Conservation (phyloP, 2,797 vertebrate genomes). For the Lophotriccus pileatus region DNA sequence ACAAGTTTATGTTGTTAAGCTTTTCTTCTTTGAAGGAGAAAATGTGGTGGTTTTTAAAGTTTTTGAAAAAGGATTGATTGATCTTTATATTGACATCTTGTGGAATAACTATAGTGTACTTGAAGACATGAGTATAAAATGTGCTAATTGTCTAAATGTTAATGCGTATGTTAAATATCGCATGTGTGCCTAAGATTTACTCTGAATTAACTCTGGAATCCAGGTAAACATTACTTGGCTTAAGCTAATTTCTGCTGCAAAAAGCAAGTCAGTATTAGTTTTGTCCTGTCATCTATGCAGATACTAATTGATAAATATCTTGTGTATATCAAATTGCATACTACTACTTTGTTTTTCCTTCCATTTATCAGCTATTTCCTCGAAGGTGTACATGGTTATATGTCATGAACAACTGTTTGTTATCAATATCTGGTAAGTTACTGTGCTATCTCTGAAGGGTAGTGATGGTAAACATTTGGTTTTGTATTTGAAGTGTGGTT, state of each 20-base stretch:
- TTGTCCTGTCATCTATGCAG: background rate
- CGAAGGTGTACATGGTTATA: conserved; percentile 96
- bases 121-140: background rate
- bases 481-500: conserved; percentile 47
- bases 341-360: background rate
- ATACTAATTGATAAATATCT: background rate
- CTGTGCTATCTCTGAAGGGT: background rate
- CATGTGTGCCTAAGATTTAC: background rate
- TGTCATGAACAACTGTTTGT: conserved; percentile 96
- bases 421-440: conserved; percentile 94
- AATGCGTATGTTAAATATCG: background rate
- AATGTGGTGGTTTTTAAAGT: background rate
- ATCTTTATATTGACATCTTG: background rate
- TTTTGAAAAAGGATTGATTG: background rate
- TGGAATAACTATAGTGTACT: background rate
- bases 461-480: background rate
- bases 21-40: background rate
- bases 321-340: background rate
- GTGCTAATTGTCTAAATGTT: background rate
- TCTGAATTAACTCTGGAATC: conserved; percentile 27
- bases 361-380: conserved; percentile 86
- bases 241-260: background rate
- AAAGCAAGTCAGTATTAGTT: background rate
- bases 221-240: background rate
- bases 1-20: background rate